Percentiles rank a stretch among this genome's conserved stretches.
phyloP scores from a whole-genome alignment of 2,888 invertebrate species.

The Oscheius myriophilus region DNA sequence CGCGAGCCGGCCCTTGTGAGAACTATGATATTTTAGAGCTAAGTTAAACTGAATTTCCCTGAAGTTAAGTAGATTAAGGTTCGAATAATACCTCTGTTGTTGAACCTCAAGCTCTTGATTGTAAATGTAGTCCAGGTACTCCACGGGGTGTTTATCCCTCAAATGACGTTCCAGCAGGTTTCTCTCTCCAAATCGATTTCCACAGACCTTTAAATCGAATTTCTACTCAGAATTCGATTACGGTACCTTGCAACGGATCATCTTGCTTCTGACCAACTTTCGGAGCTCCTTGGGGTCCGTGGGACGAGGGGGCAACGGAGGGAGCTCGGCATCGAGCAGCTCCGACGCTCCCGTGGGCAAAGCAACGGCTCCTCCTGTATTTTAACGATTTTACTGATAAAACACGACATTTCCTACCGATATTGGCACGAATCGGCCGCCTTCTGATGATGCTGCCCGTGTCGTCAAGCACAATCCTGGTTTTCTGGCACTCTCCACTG shows the following conservation, averaged over 20 bases:
- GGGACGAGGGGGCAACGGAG: slow-evolving; percentile 51
- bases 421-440: slow-evolving; percentile 20
- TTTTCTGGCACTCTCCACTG: slow-evolving; percentile 4
- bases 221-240: neutral
- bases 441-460: slow-evolving; percentile 21
- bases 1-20: too few relatives aligned
- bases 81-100: slow-evolving; percentile 54
- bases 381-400: neutral
- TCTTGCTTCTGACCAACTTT: slow-evolving; percentile 61
- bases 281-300: slow-evolving; percentile 65
- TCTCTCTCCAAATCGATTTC: slow-evolving; percentile 69
- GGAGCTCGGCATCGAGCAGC: slow-evolving; percentile 32
- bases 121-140: slow-evolving; percentile 65
- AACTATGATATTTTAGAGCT: too few relatives aligned
- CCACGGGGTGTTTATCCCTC: slow-evolving; percentile 64
- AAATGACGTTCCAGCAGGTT: slow-evolving; percentile 68
- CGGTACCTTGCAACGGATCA: slow-evolving; percentile 63
- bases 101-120: slow-evolving; percentile 67
- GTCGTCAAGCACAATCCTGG: slow-evolving; percentile 20
- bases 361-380: slow-evolving; percentile 14
- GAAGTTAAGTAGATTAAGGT: too few relatives aligned
- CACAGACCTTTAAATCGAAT: slow-evolving; percentile 63
- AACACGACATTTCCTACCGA: slow-evolving; percentile 20
- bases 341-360: slow-evolving; percentile 15
- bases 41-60: too few relatives aligned